A percentile compares a stretch with the other conserved stretches of the same genome.
Evolutionary conservation across 2,797 vertebrate genomes (phyloP).

Genomic region (Scolopax rusticola): DNA sequence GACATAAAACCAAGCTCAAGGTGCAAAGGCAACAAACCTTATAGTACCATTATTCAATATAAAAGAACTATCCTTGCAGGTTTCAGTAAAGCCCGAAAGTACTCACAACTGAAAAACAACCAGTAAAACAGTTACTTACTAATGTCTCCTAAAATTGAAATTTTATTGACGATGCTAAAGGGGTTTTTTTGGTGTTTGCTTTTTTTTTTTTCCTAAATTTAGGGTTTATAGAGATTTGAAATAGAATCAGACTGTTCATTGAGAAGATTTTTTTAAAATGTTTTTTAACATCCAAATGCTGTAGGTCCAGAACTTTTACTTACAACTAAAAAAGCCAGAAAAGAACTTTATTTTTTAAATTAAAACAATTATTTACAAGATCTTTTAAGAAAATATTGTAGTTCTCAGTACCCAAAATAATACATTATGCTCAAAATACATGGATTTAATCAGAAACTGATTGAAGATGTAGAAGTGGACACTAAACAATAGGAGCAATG

Average conservation of each 20-base stretch:
- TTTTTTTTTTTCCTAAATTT: neutral
- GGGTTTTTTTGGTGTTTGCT: neutral
- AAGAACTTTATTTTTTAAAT: neutral
- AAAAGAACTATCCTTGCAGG: neutral
- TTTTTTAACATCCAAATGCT: neutral
- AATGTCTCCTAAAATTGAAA: neutral
- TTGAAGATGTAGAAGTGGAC: neutral
- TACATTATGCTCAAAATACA: neutral
- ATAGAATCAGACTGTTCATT: neutral
- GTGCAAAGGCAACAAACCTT: neutral
- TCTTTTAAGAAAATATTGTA: neutral
- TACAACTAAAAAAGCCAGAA: neutral
- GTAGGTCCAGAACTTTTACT: neutral
- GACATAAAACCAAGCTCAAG: neutral
- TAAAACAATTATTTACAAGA: neutral
- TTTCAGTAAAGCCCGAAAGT: neutral
- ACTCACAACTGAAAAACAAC: neutral
- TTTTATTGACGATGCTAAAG: neutral
- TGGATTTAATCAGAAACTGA: slow-evolving; percentile 21
- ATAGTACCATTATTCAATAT: neutral
- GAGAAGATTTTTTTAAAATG: neutral
- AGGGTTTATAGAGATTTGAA: neutral
- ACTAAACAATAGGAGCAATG: neutral
- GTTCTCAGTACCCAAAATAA: neutral
- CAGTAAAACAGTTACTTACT: neutral